Base-by-base conservation (phyloP, 2,113 vertebrate species). In the Phycodurus eques region DNA sequence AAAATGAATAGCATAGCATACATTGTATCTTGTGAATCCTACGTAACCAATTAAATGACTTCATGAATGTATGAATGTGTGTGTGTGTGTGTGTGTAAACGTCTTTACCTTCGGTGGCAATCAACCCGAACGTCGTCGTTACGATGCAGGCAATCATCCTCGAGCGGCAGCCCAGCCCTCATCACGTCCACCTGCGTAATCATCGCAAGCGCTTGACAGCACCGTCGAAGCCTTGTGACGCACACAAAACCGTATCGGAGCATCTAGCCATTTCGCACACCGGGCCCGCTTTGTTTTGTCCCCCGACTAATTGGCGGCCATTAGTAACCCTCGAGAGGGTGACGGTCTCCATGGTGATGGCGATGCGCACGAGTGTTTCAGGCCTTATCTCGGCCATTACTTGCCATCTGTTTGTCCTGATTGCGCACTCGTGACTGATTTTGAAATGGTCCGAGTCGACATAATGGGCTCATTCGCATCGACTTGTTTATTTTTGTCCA, bases 301-400 rank as follows among this genome's bases (percentile, higher is more conserved):
- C 78, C 78, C 77, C 79, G 73, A 76, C 83, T 87, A 91, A 92
- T 87, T 83, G 42, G 81, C 73, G 77, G 80, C 78, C 83, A 88
- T 93, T 92, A 87, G 71, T 81, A 85, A 86, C 43, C 74, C 68
- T 76, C 67, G 46, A 77, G 73, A 89, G 82, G 64, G 76, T 86
- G 85, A 80, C 85, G 65, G 91, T 93, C 87, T 88, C 92, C 89
- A 92, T 87, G 76, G 91, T 22, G 54, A 93, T 70, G 66, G 43
- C 67, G 80, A 85, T 77, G 81, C 75, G 70, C 69, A 59, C 56
- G 61, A 69, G 69, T 62, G 70, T 75, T 76, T 74, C 39, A 4
- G 64, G 73, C 65, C 75, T 75, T 69, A 75, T 90, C 79, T 67
- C 12, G 74, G 84, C 80, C 85, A 87, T 91, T 89, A 75, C 68